A percentile compares a stretch with the other conserved stretches of the same genome.
These are phyloP conservation scores for Melipona beecheii DNA, from an alignment of 2,888 invertebrate species.

Conservation along the genomic window DNA sequence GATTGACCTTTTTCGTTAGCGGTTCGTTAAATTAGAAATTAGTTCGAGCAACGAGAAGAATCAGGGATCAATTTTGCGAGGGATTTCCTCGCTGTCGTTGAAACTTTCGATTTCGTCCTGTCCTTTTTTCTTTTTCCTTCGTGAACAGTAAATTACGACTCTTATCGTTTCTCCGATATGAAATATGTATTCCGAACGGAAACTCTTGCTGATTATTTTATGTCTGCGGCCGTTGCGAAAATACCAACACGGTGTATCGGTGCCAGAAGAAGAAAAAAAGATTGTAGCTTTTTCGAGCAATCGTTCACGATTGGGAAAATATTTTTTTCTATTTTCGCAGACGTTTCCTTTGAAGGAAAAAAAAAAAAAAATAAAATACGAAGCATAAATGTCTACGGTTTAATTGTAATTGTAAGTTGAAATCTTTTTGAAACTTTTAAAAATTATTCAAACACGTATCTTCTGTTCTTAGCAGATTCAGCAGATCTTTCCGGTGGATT, in stretches of 20 bases:
- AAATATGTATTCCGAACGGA: slow-evolving; percentile 4
- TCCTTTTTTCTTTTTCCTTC: neutral
- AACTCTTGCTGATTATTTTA: slow-evolving; percentile 9
- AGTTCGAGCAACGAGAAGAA: too few relatives aligned
- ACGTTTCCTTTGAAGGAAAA: neutral
- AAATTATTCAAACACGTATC: too few relatives aligned
- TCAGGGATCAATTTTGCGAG: neutral
- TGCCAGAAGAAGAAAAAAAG: neutral
- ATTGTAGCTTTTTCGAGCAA: neutral
- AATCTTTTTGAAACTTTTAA: too few relatives aligned
- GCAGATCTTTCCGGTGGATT: too few relatives aligned
- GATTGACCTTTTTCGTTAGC: too few relatives aligned
- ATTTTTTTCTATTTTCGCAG: too few relatives aligned
- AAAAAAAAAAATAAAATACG: neutral
- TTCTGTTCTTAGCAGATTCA: neutral
- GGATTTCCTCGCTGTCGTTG: neutral
- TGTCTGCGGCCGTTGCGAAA: neutral
- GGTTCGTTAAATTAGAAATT: too few relatives aligned
- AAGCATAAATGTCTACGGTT: too few relatives aligned
- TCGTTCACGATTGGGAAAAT: neutral
- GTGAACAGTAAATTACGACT: neutral
- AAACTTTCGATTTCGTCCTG: neutral
- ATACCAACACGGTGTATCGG: neutral
- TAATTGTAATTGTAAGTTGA: too few relatives aligned
- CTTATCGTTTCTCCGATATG: slow-evolving; percentile 9